Base-by-base conservation (phyloP, 2,797 vertebrate genomes). In the Pogonophryne albipinna region DNA sequence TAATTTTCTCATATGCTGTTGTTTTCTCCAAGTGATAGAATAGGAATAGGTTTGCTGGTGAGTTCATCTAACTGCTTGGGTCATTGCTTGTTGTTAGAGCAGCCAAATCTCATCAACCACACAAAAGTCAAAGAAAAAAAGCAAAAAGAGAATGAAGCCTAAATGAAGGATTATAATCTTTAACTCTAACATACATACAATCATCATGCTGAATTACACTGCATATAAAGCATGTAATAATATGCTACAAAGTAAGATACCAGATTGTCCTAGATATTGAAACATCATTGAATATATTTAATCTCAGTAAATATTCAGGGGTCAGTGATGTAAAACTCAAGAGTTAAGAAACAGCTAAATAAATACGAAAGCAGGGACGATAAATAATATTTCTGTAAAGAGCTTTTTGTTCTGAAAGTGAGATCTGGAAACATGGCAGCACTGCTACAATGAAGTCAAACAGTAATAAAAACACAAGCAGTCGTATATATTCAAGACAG, bases 61-160 rank as follows among this genome's bases (percentile, higher is more conserved):
- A 27, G 11, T 1, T 53, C 15, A 49, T 56, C 12, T 58, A 38
- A 23, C 20, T 19, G 46, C 17, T 23, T 19, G 0, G 56, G 45
- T 56, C 19, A 16, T 19, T 31, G 9, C 8, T 15, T 57, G 12
- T 47, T 61, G n/a, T 20, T 4, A 12, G 17, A 34, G 20, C 46
- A 16, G 23, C 23, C 56, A 68, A 27, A 15, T 62, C 12, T 55
- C 12, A 49, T 47, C 46, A 57, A 56, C 55, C 27, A 64, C 23
- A 41, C 0, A 16, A 20, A 13, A 16, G 27, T 4, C n/a, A 5
- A 20, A 16, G 10, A 23, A 17, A 34, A 6, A 17, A 27, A 52
- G 4, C 4, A 46, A 53, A 69, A 7, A 10, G 2, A 13, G 4
- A 17, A 55, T 20, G 13, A 38, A 63, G 6, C 27, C 11, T 55